These are phyloP conservation scores for Porites australiensis DNA, from an alignment of 64 coral and sea anemone genomes.

Conservation along the genomic window DNA sequence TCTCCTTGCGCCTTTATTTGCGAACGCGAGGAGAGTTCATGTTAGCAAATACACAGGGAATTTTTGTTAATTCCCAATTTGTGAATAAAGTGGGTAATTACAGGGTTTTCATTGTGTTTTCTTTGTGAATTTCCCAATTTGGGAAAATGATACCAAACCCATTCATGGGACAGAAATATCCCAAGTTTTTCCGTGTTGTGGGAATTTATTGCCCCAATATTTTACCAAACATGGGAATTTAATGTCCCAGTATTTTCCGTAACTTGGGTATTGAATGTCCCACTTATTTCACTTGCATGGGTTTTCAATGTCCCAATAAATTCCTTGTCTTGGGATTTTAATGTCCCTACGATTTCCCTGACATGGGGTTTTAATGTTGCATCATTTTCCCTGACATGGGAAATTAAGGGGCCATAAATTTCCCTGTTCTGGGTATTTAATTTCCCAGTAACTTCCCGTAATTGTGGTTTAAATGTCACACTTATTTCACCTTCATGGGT, in stretches of 20 bases:
- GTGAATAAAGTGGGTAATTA: neutral
- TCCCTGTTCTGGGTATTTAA: neutral
- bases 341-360: neutral
- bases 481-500: neutral
- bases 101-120: neutral
- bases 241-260: neutral
- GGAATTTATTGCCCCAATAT: neutral
- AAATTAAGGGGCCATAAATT: neutral
- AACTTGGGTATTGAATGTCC: neutral
- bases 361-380: neutral
- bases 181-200: neutral
- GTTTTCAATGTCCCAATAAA: neutral
- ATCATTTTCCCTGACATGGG: neutral
- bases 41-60: neutral
- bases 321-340: neutral
- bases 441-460: neutral
- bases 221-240: conserved; percentile 1
- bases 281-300: neutral
- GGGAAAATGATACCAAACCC: neutral
- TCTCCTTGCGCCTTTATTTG: no score
- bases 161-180: neutral
- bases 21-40: no score
- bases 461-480: neutral
- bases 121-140: neutral
- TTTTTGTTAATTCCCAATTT: neutral